Conservation (phyloP, 2,797 vertebrate species). For the Benthosema pterotum region DNA sequence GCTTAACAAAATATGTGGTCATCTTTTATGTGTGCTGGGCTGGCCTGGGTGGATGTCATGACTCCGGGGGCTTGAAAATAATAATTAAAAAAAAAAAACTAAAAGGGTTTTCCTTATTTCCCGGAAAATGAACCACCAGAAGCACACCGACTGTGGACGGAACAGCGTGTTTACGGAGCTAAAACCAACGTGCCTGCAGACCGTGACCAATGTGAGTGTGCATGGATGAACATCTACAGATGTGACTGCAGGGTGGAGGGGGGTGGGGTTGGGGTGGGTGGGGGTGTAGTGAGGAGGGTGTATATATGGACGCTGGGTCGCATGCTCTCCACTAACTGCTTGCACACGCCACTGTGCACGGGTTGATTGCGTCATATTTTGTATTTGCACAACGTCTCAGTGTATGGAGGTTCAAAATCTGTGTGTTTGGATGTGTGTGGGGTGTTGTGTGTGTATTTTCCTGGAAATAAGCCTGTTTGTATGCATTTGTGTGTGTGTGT, state of each 20-base stretch:
- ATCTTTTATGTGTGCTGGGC: too few relatives aligned
- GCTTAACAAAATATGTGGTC: too few relatives aligned
- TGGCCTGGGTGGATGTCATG: too few relatives aligned
- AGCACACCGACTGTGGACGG: too few relatives aligned
- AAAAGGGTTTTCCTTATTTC: too few relatives aligned
- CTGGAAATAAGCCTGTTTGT: background rate
- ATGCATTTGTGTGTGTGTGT: conserved; percentile 3
- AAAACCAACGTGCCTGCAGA: conserved; percentile 1
- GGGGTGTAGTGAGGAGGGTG: too few relatives aligned
- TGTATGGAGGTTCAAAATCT: background rate
- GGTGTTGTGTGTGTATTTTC: conserved; percentile 4
- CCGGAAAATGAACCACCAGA: too few relatives aligned
- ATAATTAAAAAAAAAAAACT: too few relatives aligned
- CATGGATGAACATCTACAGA: conserved; percentile 6
- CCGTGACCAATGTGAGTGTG: background rate
- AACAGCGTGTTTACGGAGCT: too few relatives aligned
- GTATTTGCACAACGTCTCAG: background rate
- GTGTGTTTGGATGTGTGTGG: conserved; percentile 6
- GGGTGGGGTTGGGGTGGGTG: too few relatives aligned
- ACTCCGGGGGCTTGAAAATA: too few relatives aligned
- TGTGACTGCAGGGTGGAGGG: background rate
- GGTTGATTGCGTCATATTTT: background rate
- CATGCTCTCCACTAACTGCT: background rate
- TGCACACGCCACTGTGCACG: background rate
- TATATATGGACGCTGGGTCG: background rate